Conservation (phyloP, 2,113 vertebrate genomes). For the Pandion haliaetus region DNA sequence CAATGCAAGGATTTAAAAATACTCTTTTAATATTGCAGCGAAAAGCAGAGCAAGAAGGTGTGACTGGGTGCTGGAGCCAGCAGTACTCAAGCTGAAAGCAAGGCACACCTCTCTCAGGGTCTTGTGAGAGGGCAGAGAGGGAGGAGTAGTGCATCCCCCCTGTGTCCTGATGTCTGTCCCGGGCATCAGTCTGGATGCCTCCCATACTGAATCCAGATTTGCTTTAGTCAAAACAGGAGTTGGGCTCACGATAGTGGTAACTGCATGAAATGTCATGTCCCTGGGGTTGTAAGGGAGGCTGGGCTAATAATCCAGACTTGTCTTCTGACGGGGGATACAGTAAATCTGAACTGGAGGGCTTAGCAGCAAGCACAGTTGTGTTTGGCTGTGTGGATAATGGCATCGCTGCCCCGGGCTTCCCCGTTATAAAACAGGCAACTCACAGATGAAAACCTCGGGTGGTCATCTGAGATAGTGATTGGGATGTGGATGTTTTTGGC, state of each 20-base stretch:
- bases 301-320: not conserved
- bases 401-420: not conserved
- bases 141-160: not conserved
- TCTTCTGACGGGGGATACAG: not conserved
- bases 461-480: not conserved
- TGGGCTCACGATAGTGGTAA: not conserved
- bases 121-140: not conserved
- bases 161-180: not conserved
- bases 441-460: too few relatives aligned
- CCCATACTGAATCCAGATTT: not conserved
- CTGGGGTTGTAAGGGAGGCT: not conserved
- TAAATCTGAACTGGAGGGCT: not conserved
- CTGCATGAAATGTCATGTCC: not conserved
- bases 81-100: not conserved
- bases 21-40: not conserved
- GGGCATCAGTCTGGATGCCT: not conserved
- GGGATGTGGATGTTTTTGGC: not conserved
- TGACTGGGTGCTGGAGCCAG: not conserved
- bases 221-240: not conserved
- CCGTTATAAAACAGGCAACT: rapidly evolving
- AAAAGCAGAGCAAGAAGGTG: not conserved
- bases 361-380: rapidly evolving
- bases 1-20: not conserved
- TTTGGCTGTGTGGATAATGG: not conserved
- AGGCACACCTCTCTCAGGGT: rapidly evolving